Conservation (phyloP, 2,113 vertebrate species). For the Brachirus orientalis region DNA sequence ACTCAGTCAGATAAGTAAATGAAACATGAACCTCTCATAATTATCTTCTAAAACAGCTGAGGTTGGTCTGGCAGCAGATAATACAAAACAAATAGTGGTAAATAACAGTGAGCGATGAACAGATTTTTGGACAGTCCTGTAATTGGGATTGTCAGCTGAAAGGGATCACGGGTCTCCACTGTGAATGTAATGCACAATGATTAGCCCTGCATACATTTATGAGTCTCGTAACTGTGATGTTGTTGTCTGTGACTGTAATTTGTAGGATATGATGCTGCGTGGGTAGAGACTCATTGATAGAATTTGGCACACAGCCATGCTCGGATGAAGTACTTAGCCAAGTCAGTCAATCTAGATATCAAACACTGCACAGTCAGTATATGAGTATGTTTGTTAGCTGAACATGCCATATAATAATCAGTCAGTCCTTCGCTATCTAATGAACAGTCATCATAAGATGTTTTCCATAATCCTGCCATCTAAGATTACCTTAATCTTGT, state of each 20-base stretch:
- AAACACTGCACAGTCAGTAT: constrained; percentile 47
- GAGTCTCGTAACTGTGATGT: constrained; percentile 57
- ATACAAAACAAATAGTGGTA: constrained; percentile 51
- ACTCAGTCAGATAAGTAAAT: background rate
- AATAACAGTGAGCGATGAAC: constrained; percentile 46
- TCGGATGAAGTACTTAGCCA: constrained; percentile 55
- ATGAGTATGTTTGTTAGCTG: constrained; percentile 65
- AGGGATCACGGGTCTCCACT: constrained; percentile 52
- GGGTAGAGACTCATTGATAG: constrained; percentile 66
- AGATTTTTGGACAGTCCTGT: constrained; percentile 45
- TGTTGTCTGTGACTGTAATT: constrained; percentile 61
- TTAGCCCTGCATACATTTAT: constrained; percentile 61
- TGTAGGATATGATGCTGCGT: constrained; percentile 54
- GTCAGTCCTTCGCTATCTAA: constrained; percentile 61
- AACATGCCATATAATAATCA: constrained; percentile 62
- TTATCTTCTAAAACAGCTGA: constrained; percentile 12
- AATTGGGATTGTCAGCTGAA: constrained; percentile 61
- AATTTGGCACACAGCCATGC: constrained; percentile 62
- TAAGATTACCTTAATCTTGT: constrained; percentile 76
- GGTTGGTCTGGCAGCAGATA: constrained; percentile 5
- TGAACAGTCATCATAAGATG: constrained; percentile 73
- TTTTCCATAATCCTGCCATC: constrained; percentile 77
- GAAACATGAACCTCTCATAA: constrained; percentile 3
- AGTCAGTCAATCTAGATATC: constrained; percentile 68
- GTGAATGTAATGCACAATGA: constrained; percentile 53